Evolutionary conservation across 2,888 invertebrate species (phyloP), one percentile per base, ranked within the genome.

Genomic region (Pristionchus fissidentatus): DNA sequence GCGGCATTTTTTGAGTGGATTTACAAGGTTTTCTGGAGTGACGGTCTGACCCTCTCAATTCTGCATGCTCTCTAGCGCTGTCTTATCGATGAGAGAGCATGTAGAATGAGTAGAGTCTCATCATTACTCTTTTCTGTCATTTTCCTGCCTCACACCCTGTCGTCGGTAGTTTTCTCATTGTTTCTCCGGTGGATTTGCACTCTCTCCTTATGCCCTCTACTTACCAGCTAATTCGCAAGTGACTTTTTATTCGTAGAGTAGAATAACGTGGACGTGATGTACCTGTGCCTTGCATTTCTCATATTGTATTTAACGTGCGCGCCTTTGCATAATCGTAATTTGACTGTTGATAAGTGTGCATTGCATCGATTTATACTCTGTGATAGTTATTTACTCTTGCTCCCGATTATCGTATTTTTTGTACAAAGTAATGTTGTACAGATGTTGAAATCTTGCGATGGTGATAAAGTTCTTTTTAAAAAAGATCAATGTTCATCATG

Each of bases 131-230:
- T n/a, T n/a, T n/a, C n/a, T n/a, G n/a, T n/a, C 60, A 22, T 43
- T n/a, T 4, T 26, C 43, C 70, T 70, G 70, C 70, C 70, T 70
- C 70, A 70, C 32, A 35, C 26, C 19, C n/a, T 38, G 38, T 70
- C 43, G n/a, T 70, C 70, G 26, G 43, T 70, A 26, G 41, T 70
- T 70, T 66, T 70, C 43, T 43, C 38, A n/a, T n/a, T n/a, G n/a
- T 66, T 29, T n/a, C n/a, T 70, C 70, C 70, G 70, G 70, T 70
- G 70, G 70, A 70, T 22, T 70, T 66, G 13, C 66, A 66, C 38
- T 38, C 7, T 43, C 8, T 38, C 70, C 70, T n/a, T n/a, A n/a
- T n/a, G n/a, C n/a, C n/a, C n/a, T n/a, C n/a, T 70, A 70, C 70
- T 70, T 70, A 70, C 32, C 70, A 1, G 15, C 70, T 70, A 41